Conservation (phyloP, 92 coral and sea anemone genomes). For the Epizoanthus ramosus region DNA sequence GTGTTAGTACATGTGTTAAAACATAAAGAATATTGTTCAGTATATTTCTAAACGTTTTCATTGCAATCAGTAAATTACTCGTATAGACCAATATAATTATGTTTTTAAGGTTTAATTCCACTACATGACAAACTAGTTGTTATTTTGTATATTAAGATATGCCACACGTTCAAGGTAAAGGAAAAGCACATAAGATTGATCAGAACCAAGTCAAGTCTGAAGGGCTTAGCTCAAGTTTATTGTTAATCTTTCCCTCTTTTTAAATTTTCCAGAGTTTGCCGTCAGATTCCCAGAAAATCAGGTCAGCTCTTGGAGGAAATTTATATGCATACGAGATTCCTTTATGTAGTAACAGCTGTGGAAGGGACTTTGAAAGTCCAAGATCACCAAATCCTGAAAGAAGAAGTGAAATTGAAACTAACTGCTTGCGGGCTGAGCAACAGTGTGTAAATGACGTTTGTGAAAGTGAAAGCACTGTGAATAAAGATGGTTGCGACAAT, state of each 20-base stretch:
- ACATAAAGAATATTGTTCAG: too few species aligned
- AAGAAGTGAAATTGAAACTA: slow-evolving; percentile 1
- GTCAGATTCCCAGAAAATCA: slow-evolving; percentile 89
- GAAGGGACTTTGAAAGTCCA: slow-evolving; percentile 39
- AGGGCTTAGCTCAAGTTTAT: background rate
- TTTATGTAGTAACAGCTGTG: slow-evolving; percentile 50
- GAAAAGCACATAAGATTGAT: too few species aligned
- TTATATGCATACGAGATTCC: slow-evolving; percentile 96
- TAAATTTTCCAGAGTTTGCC: slow-evolving; percentile 76
- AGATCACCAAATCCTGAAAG: slow-evolving; percentile 37
- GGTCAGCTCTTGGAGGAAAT: slow-evolving; percentile 85
- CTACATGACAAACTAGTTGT: too few species aligned
- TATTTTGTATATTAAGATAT: too few species aligned
- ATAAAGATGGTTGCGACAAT: slow-evolving; percentile 12
- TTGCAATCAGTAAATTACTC: too few species aligned
- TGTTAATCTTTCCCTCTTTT: background rate
- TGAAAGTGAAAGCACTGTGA: slow-evolving; percentile 14
- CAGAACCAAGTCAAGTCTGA: too few species aligned
- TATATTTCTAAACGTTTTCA: too few species aligned
- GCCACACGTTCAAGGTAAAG: too few species aligned
- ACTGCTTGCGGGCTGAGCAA: slow-evolving; percentile 34
- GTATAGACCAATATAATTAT: too few species aligned
- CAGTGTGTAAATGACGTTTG: background rate
- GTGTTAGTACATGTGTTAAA: too few species aligned
- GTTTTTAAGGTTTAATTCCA: too few species aligned